phyloP scores from a whole-genome alignment of 2,888 invertebrate genomes.

The Xylota sylvarum region DNA sequence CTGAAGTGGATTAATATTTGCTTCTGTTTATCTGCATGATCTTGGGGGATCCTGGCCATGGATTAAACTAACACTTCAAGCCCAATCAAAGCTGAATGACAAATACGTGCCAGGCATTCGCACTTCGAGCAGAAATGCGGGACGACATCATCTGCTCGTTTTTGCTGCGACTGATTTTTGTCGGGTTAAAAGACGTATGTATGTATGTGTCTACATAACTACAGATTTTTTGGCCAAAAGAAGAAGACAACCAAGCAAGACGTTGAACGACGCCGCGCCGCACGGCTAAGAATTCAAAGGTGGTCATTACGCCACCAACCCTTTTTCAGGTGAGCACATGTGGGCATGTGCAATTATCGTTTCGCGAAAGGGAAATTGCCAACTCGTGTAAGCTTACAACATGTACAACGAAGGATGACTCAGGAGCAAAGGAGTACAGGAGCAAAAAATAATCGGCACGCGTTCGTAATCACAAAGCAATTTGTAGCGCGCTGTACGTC shows the following conservation, averaged over 20 bases:
- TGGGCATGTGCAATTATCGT: constrained; percentile 70
- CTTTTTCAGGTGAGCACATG: constrained; percentile 54
- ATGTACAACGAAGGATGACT: not conserved
- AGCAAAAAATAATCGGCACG: constrained; percentile 53
- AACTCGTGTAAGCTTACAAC: constrained; percentile 68
- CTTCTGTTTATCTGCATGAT: constrained; percentile 61
- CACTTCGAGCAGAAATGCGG: constrained; percentile 38
- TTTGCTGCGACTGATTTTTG: constrained; percentile 50
- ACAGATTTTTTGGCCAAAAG: constrained; percentile 65
- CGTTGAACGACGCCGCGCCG: constrained; percentile 27
- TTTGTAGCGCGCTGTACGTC: constrained; percentile 75
- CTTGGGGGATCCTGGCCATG: constrained; percentile 24
- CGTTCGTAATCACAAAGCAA: constrained; percentile 75
- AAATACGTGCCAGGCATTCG: constrained; percentile 67
- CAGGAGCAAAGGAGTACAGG: not conserved
- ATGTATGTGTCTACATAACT: no score
- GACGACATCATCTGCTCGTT: constrained; percentile 65
- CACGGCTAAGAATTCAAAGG: constrained; percentile 63
- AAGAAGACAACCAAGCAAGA: constrained; percentile 15
- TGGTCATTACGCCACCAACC: constrained; percentile 74
- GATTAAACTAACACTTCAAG: constrained; percentile 60
- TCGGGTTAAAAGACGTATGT: not conserved
- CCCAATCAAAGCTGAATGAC: constrained; percentile 63
- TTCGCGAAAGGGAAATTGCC: constrained; percentile 70
- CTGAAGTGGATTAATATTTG: constrained; percentile 53